Conservation (phyloP, 2,113 vertebrate genomes). For the Haliaeetus leucogaster region DNA sequence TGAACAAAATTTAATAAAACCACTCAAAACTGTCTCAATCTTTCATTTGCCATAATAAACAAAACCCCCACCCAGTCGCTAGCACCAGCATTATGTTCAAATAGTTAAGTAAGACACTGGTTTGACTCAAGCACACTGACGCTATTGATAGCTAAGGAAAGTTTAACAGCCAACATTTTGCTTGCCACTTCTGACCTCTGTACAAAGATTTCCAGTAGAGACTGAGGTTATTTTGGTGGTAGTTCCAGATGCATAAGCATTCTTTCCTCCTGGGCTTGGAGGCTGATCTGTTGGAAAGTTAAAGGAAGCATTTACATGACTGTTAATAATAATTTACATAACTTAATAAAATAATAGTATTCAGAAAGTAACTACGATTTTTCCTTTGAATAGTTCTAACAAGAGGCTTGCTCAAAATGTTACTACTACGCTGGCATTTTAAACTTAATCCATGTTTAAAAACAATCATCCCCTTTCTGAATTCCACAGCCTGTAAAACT, state of each 20-base stretch:
- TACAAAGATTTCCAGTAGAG: conserved; percentile 96
- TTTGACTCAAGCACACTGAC: neutral
- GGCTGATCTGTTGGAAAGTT: conserved; percentile 84
- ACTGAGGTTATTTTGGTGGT: conserved; percentile 96
- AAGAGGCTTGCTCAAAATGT: neutral
- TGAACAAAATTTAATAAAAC: neutral
- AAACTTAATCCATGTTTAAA: neutral
- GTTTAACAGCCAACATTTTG: neutral
- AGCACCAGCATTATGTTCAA: neutral
- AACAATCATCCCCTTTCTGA: neutral
- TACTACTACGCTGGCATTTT: neutral
- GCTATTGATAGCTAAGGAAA: neutral
- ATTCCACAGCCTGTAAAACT: neutral
- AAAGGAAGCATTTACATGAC: neutral
- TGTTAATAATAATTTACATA: neutral
- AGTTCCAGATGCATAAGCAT: conserved; percentile 82
- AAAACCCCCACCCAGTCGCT: neutral
- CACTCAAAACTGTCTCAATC: neutral
- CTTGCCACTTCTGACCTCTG: conserved; percentile 83
- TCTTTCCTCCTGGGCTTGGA: conserved; percentile 89
- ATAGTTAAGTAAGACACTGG: neutral
- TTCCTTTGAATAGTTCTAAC: neutral
- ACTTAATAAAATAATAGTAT: neutral
- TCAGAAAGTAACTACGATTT: neutral
- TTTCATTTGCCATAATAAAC: neutral